Base-by-base conservation (phyloP, 2,888 invertebrate species). In the Disparrhopalites patrizii region DNA sequence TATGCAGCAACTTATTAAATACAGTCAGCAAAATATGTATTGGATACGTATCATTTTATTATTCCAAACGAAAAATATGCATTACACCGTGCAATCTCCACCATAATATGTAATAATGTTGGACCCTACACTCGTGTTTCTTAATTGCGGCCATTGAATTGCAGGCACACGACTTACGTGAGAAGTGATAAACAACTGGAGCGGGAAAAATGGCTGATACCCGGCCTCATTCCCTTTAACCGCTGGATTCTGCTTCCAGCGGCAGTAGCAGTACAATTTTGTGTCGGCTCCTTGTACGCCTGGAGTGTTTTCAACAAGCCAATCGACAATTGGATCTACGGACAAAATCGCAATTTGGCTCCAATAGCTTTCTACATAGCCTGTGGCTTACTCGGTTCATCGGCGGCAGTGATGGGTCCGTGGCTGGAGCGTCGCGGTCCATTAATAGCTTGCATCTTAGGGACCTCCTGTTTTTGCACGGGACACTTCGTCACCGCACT, bases 281-380 rank as follows among this genome's bases (percentile, higher is more conserved):
- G 70, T 36, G 68, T 68, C 40, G 74, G 74, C 2, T 73, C 73
- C 8, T 47, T 74, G 33, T 74, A 74, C 51, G 68, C 74, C 3
- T 74, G 72, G 72, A 72, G 71, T 27, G 71, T 73, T 7, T 72
- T 74, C 58, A 74, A 74, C 62, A 71, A 69, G 28, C 71, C 72
- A 2, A 71, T 74, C 31, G 74, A 74, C 43, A 30, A 27, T 0
- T 65, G 56, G 8, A 67, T 74, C n/a, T 70, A 67, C 33, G 70
- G 68, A n/a, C 30, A 69, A 1, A 69, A 66, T 18, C 27, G 36
- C 3, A 70, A 68, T 23, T 62, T 68, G 31, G 71, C 74, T 23
- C 74, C 74, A 13, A 71, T 72, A 4, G 70, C 74, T 28, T 74
- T 74, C 47, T 70, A 71, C 63, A 71, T 74, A n/a, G 69, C 72